Evolutionary conservation across 2,888 invertebrate genomes (phyloP), one percentile per base, ranked within the genome.

Genomic region (Proisotoma minuta): DNA sequence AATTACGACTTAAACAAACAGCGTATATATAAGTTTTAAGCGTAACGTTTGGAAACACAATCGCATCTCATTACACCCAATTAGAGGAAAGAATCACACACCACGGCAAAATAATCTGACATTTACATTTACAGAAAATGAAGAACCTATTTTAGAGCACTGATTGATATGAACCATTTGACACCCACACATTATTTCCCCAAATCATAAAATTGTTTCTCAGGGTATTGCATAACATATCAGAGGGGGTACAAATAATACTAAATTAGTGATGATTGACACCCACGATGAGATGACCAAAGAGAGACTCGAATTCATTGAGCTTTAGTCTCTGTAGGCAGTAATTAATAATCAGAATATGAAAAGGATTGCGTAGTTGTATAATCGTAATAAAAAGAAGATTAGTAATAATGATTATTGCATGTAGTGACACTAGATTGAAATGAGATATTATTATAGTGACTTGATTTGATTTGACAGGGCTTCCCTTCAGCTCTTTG

Each of bases 401-500:
- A n/a, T n/a, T n/a, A n/a, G n/a, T n/a, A n/a, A n/a, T n/a, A n/a
- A n/a, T n/a, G n/a, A n/a, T n/a, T n/a, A n/a, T n/a, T n/a, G n/a
- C n/a, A n/a, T n/a, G n/a, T n/a, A n/a, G n/a, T n/a, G n/a, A n/a
- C n/a, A n/a, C n/a, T n/a, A n/a, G n/a, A n/a, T n/a, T n/a, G n/a
- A n/a, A n/a, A n/a, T n/a, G n/a, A n/a, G n/a, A n/a, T n/a, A n/a
- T n/a, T n/a, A n/a, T n/a, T n/a, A n/a, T n/a, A n/a, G 18, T 47
- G 22, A 48, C 27, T 58, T 43, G 20, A 22, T 22, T 51, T 40
- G 26, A 26, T 20, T 63, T 27, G 39, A 10, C 54, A 73, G 73
- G 73, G 20, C 59, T 73, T 4, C 73, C 73, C 57, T 73, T 73
- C 60, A 71, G 70, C 59, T 70, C 70, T 8, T 48, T 73, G 8